These are phyloP conservation scores for Oryzias sinensis DNA, from an alignment of 2,797 vertebrate species.

Conservation along the genomic window DNA sequence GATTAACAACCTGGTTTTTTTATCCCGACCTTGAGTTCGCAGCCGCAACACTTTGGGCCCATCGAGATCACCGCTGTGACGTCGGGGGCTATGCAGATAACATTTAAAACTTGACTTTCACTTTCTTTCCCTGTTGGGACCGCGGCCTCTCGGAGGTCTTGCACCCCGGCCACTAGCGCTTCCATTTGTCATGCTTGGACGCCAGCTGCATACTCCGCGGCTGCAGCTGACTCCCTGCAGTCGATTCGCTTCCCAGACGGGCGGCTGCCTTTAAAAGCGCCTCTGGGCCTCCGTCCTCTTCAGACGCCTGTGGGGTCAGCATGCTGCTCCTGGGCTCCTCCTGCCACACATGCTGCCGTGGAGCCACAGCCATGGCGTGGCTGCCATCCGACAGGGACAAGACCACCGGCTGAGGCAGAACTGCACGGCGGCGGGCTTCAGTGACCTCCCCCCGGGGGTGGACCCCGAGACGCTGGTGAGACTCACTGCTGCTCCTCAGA, in stretches of 20 bases:
- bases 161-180: too few species aligned
- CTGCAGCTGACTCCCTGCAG: not conserved
- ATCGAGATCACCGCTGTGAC: too few species aligned
- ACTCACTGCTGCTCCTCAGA: not conserved
- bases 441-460: constrained; percentile 40
- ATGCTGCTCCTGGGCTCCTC: constrained; percentile 36
- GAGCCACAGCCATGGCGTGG: not conserved
- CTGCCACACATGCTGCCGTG: not conserved
- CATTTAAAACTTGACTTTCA: too few species aligned
- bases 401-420: constrained; percentile 54
- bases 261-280: constrained; percentile 18
- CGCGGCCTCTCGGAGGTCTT: too few species aligned
- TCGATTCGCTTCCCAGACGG: constrained; percentile 35
- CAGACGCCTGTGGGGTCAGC: not conserved
- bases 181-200: too few species aligned
- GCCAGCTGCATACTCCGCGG: not conserved
- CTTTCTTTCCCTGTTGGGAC: too few species aligned
- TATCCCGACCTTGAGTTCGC: too few species aligned
- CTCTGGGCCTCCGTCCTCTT: not conserved
- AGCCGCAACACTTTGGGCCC: too few species aligned
- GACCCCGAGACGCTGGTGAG: constrained; percentile 48
- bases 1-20: too few species aligned
- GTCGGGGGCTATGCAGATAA: too few species aligned
- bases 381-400: constrained; percentile 57
- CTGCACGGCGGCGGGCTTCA: constrained; percentile 56